Evolutionary conservation across 2,888 invertebrate genomes (phyloP).

Genomic region (Agrilus biguttatus): DNA sequence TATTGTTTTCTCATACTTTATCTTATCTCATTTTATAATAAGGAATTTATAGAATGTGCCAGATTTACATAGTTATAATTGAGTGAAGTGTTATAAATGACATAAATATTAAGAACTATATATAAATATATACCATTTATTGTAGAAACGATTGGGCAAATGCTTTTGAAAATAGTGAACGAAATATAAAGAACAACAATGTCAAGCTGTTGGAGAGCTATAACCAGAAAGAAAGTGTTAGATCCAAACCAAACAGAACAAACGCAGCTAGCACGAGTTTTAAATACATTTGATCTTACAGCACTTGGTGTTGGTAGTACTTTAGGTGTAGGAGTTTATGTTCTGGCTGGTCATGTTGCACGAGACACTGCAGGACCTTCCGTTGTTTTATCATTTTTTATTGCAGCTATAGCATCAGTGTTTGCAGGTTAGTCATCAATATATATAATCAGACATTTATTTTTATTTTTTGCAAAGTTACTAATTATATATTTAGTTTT

Average conservation of each 20-base stretch:
- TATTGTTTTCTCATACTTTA: too few species aligned
- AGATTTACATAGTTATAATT: too few species aligned
- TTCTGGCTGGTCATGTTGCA: slow-evolving; percentile 72
- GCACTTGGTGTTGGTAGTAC: slow-evolving; percentile 71
- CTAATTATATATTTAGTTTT: too few species aligned
- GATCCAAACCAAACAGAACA: slow-evolving; percentile 24
- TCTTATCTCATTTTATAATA: too few species aligned
- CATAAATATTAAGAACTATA: too few species aligned
- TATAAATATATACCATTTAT: too few species aligned
- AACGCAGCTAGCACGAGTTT: slow-evolving; percentile 47
- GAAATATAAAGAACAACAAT: slow-evolving; percentile 10
- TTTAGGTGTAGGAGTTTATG: slow-evolving; percentile 83
- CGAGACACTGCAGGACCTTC: slow-evolving; percentile 72
- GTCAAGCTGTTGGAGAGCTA: slow-evolving; percentile 21
- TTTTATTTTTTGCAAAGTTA: background rate
- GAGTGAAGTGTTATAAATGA: too few species aligned
- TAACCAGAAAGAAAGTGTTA: slow-evolving; percentile 25
- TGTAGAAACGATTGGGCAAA: too few species aligned
- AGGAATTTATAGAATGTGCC: too few species aligned
- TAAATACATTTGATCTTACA: slow-evolving; percentile 70
- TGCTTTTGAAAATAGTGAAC: too few species aligned
- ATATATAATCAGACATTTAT: background rate
- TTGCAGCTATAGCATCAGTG: slow-evolving; percentile 77
- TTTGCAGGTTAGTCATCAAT: slow-evolving; percentile 54
- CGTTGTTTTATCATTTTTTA: slow-evolving; percentile 68